Evolutionary conservation across 2,113 vertebrate species (phyloP).

Genomic region (Emydocephalus ijimae): DNA sequence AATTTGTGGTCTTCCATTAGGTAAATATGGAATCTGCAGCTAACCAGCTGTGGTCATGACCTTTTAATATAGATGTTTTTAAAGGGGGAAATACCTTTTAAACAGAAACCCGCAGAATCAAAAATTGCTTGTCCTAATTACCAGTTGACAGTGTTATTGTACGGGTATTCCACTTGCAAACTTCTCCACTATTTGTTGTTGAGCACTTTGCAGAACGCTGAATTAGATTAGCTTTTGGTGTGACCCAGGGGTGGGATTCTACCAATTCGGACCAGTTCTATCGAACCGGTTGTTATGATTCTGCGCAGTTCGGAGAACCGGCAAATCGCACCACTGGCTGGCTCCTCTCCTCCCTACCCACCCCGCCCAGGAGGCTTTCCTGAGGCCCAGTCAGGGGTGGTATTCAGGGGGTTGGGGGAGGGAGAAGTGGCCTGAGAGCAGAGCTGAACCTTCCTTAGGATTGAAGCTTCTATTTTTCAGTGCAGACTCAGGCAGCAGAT

Average conservation of each 20-base stretch:
- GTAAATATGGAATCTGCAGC: neutral
- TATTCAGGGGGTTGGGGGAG: too few relatives aligned
- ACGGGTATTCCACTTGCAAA: neutral
- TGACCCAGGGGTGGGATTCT: neutral
- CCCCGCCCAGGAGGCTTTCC: too few relatives aligned
- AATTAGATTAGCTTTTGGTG: neutral
- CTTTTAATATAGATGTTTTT: neutral
- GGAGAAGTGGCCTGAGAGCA: too few relatives aligned
- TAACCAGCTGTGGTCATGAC: neutral
- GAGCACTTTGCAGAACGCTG: neutral
- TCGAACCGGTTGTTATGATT: too few relatives aligned
- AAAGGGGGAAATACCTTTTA: neutral
- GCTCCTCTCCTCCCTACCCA: too few relatives aligned
- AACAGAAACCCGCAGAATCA: neutral
- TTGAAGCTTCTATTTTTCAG: too few relatives aligned
- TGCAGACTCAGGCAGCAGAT: too few relatives aligned
- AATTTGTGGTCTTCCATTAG: neutral
- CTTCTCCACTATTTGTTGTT: neutral
- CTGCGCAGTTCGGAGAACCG: too few relatives aligned
- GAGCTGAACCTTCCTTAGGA: too few relatives aligned
- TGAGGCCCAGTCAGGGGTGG: too few relatives aligned
- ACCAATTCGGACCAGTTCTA: too few relatives aligned
- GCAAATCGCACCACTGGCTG: too few relatives aligned
- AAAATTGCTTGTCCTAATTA: neutral
- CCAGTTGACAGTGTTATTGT: neutral